A percentile compares a stretch with the other conserved stretches of the same genome.
Conservation (phyloP, 2,797 vertebrate species). For the Lagorchestes hirsutus region DNA sequence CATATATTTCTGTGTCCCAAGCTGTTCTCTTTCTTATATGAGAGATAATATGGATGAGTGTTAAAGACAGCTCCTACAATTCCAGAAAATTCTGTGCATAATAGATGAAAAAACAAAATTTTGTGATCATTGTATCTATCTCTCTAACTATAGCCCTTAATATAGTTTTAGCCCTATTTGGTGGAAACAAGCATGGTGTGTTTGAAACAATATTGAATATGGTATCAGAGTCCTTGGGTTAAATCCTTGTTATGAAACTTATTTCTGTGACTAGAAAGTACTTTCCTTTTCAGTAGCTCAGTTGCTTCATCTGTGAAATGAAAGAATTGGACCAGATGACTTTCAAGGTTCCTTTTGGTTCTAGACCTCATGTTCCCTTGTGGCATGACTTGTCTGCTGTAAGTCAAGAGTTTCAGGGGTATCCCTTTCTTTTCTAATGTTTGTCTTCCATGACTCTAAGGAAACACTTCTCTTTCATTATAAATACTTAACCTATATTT, state of each 20-base stretch:
- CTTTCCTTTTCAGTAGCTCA: not conserved
- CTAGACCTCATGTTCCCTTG: too few relatives aligned
- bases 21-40: not conserved
- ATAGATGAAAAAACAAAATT: not conserved
- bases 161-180: not conserved
- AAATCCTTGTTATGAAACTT: not conserved
- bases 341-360: too few relatives aligned
- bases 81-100: not conserved
- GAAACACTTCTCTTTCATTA: too few relatives aligned
- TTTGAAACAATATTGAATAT: not conserved
- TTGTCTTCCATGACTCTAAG: too few relatives aligned
- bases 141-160: not conserved
- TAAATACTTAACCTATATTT: too few relatives aligned
- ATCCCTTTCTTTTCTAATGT: too few relatives aligned
- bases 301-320: not conserved
- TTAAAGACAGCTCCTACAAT: not conserved
- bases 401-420: too few relatives aligned
- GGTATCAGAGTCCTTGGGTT: not conserved
- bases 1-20: not conserved
- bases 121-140: not conserved
- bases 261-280: not conserved
- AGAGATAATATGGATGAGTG: not conserved
- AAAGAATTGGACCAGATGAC: too few relatives aligned
- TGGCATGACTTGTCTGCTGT: too few relatives aligned
- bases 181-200: not conserved